Evolutionary conservation across 2,888 invertebrate genomes (phyloP), one percentile per base, ranked within the genome.

Genomic region (Malthinus seriepunctatus): DNA sequence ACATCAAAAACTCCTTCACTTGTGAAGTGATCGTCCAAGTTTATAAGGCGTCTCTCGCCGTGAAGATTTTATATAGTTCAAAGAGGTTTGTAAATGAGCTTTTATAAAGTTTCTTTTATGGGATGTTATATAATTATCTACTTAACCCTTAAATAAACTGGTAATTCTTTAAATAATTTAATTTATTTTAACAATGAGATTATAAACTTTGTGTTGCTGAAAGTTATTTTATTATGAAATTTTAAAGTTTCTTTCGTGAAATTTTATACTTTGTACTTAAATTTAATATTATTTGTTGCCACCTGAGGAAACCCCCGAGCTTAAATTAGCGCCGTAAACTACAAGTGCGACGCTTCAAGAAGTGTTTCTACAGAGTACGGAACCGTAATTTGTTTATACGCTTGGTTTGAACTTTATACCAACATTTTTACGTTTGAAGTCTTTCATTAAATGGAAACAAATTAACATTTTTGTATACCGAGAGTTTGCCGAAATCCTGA

Each of bases 21-120:
- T 56, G 46, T 51, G 23, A 23, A n/a, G n/a, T n/a, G 46, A 56
- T 56, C 51, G 51, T 51, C 39, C 32, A 56, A 51, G 51, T 56
- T 51, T 51, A 46, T 47, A 47, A 56, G 38, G 23, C 2, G 35
- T 32, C 12, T 38, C 47, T 56, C 51, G 32, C 51, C 56, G 45
- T 56, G 46, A 56, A 51, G 46, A 39, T 56, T 56, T 46, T 51
- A 56, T 32, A 45, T 51, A 46, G 44, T 42, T 32, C 34, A 34
- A 42, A 55, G 33, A 51, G 49, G 49, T 42, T 44, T 15, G 42
- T 49, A 55, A 55, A 55, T 48, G 15, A 11, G 46, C 15, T 48
- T 34, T 48, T 48, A 5, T 9, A 14, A 48, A 33, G 15, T 10
- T 48, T 33, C 48, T 31, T 46, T 46, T 15, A 46, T 23, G 12